A percentile compares a stretch with the other conserved stretches of the same genome.
phyloP scores from a whole-genome alignment of 2,888 invertebrate genomes.

The Coenonympha arcania region DNA sequence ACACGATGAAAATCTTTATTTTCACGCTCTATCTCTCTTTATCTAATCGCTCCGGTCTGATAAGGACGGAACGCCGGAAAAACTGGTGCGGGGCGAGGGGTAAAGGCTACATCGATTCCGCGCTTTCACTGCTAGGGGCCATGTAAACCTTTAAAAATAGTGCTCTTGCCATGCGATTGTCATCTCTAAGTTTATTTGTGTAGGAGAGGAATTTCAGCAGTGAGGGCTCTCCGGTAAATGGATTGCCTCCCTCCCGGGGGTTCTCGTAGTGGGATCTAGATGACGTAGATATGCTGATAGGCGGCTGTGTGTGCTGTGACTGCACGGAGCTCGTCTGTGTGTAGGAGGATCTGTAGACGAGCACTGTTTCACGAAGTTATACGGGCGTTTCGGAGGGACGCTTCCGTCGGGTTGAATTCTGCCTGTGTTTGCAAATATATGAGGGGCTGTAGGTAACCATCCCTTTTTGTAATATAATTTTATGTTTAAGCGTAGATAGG shows the following conservation, averaged over 20 bases:
- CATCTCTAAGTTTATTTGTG: conserved; percentile 62
- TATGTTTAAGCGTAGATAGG: conserved; percentile 71
- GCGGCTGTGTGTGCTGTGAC: conserved; percentile 56
- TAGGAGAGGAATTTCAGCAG: conserved; percentile 61
- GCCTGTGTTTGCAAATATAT: conserved; percentile 73
- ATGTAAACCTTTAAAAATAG: conserved; percentile 74
- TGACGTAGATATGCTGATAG: conserved; percentile 73
- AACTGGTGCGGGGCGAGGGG: conserved; percentile 72
- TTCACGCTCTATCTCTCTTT: conserved; percentile 75
- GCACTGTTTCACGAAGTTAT: conserved; percentile 58
- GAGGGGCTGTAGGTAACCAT: conserved; percentile 67
- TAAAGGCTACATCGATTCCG: conserved; percentile 75
- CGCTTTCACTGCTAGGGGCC: conserved; percentile 75
- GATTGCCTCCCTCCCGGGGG: conserved; percentile 74
- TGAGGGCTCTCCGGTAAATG: conserved; percentile 61
- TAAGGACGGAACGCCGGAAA: conserved; percentile 74
- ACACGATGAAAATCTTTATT: conserved; percentile 76
- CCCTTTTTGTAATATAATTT: conserved; percentile 74
- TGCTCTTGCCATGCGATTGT: conserved; percentile 67
- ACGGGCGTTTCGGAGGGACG: conserved; percentile 57
- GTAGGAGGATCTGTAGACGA: conserved; percentile 34
- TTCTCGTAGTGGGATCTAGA: conserved; percentile 74
- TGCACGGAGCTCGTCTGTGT: conserved; percentile 42
- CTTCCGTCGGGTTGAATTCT: conserved; percentile 70
- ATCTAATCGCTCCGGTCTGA: conserved; percentile 72